Evolutionary conservation across 2,113 vertebrate species (phyloP).

Genomic region (Hippocampus mohnikei): DNA sequence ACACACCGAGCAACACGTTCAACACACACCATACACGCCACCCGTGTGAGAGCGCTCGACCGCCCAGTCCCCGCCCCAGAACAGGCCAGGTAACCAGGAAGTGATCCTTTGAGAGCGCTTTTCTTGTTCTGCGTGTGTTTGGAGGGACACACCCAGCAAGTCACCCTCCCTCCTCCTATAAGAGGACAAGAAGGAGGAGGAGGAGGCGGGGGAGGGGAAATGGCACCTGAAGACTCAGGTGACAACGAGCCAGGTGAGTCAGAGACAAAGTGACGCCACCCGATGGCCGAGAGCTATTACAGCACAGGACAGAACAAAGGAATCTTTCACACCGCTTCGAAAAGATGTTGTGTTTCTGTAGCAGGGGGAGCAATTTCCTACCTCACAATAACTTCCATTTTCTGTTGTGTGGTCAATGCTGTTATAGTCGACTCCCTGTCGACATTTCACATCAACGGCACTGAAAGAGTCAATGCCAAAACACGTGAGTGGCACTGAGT

Average conservation of each 20-base stretch:
- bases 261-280: constrained; percentile 57
- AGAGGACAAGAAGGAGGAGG: not conserved
- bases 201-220: constrained; percentile 32
- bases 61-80: constrained; percentile 56
- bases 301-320: not conserved
- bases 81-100: constrained; percentile 62
- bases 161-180: not conserved
- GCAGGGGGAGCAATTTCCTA: not conserved
- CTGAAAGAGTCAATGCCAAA: too few species aligned
- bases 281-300: constrained; percentile 39
- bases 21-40: not conserved
- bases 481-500: too few species aligned
- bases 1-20: constrained; percentile 34
- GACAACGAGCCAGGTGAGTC: constrained; percentile 52
- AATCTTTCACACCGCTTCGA: not conserved
- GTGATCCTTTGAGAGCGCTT: constrained; percentile 28
- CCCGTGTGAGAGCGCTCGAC: not conserved
- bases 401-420: not conserved
- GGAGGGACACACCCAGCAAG: constrained; percentile 10
- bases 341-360: not conserved
- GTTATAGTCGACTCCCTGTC: too few species aligned
- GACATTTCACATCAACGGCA: too few species aligned
- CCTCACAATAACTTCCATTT: not conserved
- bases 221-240: constrained; percentile 50
- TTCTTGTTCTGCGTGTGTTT: constrained; percentile 21